phyloP scores from a whole-genome alignment of 2,113 vertebrate genomes.

The Macrotis lagotis region DNA sequence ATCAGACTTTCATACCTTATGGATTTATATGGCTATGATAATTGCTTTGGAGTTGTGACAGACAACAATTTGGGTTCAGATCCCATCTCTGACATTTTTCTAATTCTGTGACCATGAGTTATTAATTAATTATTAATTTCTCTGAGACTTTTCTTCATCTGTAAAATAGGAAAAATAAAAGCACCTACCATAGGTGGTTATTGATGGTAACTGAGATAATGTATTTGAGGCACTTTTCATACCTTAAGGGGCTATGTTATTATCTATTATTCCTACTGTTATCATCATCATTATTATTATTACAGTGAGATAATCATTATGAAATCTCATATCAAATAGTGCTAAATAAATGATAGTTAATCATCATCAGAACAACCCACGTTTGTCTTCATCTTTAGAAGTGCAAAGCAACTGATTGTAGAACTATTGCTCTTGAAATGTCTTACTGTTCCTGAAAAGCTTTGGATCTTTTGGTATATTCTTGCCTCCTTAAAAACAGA shows the following conservation, averaged over 20 bases:
- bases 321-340: not conserved
- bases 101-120: not conserved
- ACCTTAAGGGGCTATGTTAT: not conserved
- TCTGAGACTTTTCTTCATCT: not conserved
- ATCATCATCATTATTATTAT: not conserved
- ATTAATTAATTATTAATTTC: too few species aligned
- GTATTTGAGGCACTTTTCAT: not conserved
- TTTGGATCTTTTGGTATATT: not conserved
- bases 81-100: not conserved
- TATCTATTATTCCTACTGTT: not conserved
- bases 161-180: not conserved
- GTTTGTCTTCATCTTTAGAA: not conserved
- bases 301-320: not conserved
- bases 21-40: not conserved
- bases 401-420: not conserved
- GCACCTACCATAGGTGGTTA: not conserved
- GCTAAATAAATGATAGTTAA: too few species aligned
- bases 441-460: not conserved
- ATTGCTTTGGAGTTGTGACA: not conserved
- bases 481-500: constrained; percentile 79
- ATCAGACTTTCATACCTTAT: not conserved
- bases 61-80: not conserved
- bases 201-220: not conserved
- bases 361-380: not conserved
- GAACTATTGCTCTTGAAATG: not conserved